Percentiles rank a stretch among this genome's conserved stretches.
Evolutionary conservation across 2,797 vertebrate species (phyloP).

Genomic region (Oryzias sinensis): DNA sequence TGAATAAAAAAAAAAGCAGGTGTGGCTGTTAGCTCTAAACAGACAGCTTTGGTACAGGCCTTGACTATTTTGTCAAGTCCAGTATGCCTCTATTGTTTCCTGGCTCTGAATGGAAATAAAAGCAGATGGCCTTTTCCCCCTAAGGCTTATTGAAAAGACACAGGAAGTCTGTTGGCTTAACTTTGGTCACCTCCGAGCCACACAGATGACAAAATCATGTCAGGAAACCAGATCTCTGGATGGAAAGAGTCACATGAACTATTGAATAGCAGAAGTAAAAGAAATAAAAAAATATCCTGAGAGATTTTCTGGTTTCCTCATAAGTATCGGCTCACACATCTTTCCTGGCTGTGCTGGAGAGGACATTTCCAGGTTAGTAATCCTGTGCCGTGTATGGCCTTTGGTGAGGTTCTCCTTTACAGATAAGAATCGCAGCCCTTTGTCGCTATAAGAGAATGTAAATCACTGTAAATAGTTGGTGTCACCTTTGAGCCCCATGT

Average conservation of each 20-base stretch:
- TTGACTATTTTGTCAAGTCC: slow-evolving; percentile 45
- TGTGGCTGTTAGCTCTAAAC: slow-evolving; percentile 24
- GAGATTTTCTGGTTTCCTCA: slow-evolving; percentile 23
- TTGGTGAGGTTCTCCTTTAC: slow-evolving; percentile 17
- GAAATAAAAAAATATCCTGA: slow-evolving; percentile 9
- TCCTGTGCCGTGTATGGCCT: slow-evolving; percentile 18
- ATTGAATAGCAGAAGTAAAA: slow-evolving; percentile 19
- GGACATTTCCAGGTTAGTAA: slow-evolving; percentile 42
- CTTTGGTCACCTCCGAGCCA: slow-evolving; percentile 35
- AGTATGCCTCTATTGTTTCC: slow-evolving; percentile 51
- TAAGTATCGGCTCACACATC: slow-evolving; percentile 16
- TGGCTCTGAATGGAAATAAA: slow-evolving; percentile 19
- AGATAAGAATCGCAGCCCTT: slow-evolving; percentile 43
- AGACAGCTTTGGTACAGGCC: slow-evolving; percentile 24
- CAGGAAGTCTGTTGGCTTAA: slow-evolving; percentile 34
- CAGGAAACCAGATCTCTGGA: slow-evolving; percentile 31
- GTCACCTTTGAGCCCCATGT: slow-evolving; percentile 15
- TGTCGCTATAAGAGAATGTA: slow-evolving; percentile 31
- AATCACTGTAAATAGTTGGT: slow-evolving; percentile 20
- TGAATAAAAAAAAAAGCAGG: slow-evolving; percentile 8
- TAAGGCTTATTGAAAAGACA: slow-evolving; percentile 37
- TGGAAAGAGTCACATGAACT: slow-evolving; percentile 25
- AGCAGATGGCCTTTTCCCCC: slow-evolving; percentile 53
- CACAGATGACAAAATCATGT: slow-evolving; percentile 31
- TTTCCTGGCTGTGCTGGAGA: slow-evolving; percentile 20